These are phyloP conservation scores for Platyscapa corneri DNA, from an alignment of 1,140 invertebrate species.

Conservation along the genomic window DNA sequence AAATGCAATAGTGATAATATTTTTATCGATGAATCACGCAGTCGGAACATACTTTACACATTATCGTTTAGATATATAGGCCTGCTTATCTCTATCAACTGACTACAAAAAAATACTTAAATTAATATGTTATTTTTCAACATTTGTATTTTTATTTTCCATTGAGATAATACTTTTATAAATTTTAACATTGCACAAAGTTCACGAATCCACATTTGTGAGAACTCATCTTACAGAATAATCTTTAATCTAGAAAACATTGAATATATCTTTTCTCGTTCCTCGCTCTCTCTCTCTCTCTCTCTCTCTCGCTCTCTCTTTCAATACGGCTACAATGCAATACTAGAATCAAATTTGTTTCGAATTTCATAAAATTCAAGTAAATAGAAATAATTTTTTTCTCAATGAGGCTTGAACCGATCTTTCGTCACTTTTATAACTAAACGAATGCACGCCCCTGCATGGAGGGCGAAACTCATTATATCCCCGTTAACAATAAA, in stretches of 20 bases:
- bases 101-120: not conserved
- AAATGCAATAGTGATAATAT: not conserved
- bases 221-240: not conserved
- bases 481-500: constrained; percentile 32
- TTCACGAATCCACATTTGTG: not conserved
- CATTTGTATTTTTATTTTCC: not conserved
- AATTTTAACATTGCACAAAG: not conserved
- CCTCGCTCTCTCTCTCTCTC: too few species aligned
- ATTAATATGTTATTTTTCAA: not conserved
- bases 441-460: not conserved
- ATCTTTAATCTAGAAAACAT: not conserved
- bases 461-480: not conserved
- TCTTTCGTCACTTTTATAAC: not conserved
- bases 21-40: constrained; percentile 34
- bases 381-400: not conserved
- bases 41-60: not conserved
- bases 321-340: not conserved
- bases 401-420: not conserved
- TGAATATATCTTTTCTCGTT: not conserved
- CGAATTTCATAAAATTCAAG: not conserved
- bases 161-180: not conserved
- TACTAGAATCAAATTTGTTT: not conserved
- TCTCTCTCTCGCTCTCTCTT: too few species aligned
- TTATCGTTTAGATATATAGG: not conserved
- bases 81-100: not conserved